Evolutionary conservation across 2,888 invertebrate genomes (phyloP), one percentile per base, ranked within the genome.

Genomic region (Itoplectis maculator): DNA sequence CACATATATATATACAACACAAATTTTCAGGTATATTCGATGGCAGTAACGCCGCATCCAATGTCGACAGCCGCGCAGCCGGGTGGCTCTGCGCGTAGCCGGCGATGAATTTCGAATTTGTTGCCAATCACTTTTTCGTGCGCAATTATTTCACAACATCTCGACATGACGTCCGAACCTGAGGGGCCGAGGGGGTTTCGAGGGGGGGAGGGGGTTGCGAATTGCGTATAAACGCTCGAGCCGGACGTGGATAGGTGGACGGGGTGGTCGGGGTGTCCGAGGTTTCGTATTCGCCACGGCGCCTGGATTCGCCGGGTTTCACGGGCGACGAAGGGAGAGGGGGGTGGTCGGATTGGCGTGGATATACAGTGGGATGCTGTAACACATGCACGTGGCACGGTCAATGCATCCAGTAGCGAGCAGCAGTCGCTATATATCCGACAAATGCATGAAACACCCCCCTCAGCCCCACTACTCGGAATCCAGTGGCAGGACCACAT

Each of bases 331-430:
- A 72, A 75, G 76, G 49, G 65, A 69, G 75, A 8, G 8, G 6
- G 66, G 37, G 73, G 77, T 74, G 83, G 74, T 81, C 68, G 82
- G 82, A 70, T 82, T 84, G 70, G 85, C 51, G 83, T 77, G 45
- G 51, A 81, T 78, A 78, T 78, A 73, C 56, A 69, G 82, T 85
- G 87, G 87, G 88, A 88, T 90, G 73, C 68, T 83, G 91, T 91
- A 91, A 92, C 92, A 92, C 91, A 91, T 92, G 92, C 92, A 91
- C 90, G 88, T 91, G 92, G 91, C 92, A 92, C 89, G 90, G 89
- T 89, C 90, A 87, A 88, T 90, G 90, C 90, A 90, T 91, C 74
- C 77, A 56, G 69, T 45, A 63, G 63, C 45, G 20, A 63, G 15
- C 76, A 69, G 59, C 47, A 37, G 40, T 29, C 59, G 68, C 70